Conservation (phyloP, 2,113 vertebrate species). For the Chelonoidis abingdonii region DNA sequence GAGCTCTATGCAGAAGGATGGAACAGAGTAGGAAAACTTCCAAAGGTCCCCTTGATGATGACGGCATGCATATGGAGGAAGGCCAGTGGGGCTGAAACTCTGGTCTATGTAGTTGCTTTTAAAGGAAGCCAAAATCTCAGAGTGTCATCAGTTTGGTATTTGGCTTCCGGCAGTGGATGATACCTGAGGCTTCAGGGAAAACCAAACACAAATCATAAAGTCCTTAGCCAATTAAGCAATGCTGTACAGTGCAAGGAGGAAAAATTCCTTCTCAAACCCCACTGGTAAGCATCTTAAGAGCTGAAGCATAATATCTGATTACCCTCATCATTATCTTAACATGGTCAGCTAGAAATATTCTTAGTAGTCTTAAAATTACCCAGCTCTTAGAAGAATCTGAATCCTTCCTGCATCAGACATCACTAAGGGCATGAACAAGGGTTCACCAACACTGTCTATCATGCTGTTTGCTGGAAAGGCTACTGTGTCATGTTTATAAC, state of each 20-base stretch:
- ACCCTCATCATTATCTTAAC: constrained; percentile 59
- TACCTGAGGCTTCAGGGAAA: constrained; percentile 45
- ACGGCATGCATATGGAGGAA: constrained; percentile 30
- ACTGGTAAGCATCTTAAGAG: constrained; percentile 35
- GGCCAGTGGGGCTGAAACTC: background rate
- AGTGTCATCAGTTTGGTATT: constrained; percentile 29
- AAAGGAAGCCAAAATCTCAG: constrained; percentile 41
- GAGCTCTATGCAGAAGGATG: constrained; percentile 21
- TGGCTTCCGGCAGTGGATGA: constrained; percentile 43
- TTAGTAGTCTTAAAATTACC: constrained; percentile 21
- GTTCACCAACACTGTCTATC: background rate
- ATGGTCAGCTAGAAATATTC: constrained; percentile 24
- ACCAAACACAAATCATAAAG: constrained; percentile 1
- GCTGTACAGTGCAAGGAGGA: constrained; percentile 10
- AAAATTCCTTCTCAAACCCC: constrained; percentile 38
- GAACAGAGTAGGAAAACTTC: constrained; percentile 42
- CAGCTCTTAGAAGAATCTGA: background rate
- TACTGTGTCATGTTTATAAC: background rate
- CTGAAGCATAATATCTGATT: constrained; percentile 56
- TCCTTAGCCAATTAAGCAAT: constrained; percentile 59
- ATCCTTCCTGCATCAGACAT: background rate
- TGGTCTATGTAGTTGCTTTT: background rate
- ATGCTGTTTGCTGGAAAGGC: background rate
- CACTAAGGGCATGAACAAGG: background rate
- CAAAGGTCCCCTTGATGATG: background rate